Evolutionary conservation across 2,888 invertebrate genomes (phyloP).

Genomic region (Periphyllus acericola): DNA sequence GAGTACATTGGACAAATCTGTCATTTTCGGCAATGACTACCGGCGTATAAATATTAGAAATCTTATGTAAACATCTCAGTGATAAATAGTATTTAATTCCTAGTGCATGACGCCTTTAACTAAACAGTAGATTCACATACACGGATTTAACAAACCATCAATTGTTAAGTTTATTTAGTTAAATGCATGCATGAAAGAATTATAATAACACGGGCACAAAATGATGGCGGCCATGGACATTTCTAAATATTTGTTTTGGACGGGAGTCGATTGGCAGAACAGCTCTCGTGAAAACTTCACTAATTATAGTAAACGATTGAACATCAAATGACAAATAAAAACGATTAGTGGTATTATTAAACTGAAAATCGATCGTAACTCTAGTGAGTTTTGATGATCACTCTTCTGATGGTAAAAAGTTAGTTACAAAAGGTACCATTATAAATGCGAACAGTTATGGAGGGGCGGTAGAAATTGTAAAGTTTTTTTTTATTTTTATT

Average conservation of each 20-base stretch:
- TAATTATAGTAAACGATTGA: conserved; percentile 22
- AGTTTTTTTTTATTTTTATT: conserved; percentile 2
- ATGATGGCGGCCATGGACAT: background rate
- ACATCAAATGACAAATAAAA: background rate
- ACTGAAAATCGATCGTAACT: conserved; percentile 2
- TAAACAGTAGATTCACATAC: too few relatives aligned
- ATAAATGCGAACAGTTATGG: background rate
- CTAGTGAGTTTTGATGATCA: background rate
- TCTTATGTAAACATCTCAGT: too few relatives aligned
- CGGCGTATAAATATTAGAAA: too few relatives aligned
- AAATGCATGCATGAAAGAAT: background rate
- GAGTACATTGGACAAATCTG: too few relatives aligned
- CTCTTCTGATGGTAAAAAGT: conserved; percentile 8
- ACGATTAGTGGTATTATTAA: background rate
- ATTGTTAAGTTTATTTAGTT: too few relatives aligned
- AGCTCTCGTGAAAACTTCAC: background rate
- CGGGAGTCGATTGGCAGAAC: conserved; percentile 1
- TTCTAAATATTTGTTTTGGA: conserved; percentile 10
- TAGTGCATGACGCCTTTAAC: too few relatives aligned
- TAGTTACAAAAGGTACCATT: background rate
- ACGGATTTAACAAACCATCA: too few relatives aligned
- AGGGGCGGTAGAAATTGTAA: background rate
- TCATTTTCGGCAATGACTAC: too few relatives aligned
- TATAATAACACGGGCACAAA: background rate
- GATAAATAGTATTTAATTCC: too few relatives aligned